phyloP scores from a whole-genome alignment of 2,888 invertebrate species.

The Mesoligia furuncula region DNA sequence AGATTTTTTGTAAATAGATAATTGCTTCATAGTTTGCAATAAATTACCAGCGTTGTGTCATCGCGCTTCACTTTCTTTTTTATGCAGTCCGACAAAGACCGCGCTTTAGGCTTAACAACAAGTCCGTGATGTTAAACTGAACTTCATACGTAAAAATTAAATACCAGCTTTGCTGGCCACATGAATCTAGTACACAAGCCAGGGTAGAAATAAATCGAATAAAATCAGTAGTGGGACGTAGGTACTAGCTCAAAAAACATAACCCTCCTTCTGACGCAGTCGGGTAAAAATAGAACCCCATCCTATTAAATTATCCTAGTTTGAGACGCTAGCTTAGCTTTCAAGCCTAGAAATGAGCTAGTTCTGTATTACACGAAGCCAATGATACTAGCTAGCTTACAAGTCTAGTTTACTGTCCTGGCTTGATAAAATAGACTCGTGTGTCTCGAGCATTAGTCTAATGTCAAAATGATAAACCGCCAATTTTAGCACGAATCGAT shows the following conservation, averaged over 20 bases:
- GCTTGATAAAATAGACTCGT: neutral
- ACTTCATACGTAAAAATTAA: neutral
- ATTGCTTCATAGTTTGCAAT: too few relatives aligned
- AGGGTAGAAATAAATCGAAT: too few relatives aligned
- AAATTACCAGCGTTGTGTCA: too few relatives aligned
- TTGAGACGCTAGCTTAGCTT: neutral
- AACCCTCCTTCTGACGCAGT: too few relatives aligned
- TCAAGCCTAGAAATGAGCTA: neutral
- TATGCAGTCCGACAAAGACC: too few relatives aligned
- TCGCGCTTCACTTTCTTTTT: too few relatives aligned
- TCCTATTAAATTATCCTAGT: neutral
- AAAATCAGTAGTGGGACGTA: too few relatives aligned
- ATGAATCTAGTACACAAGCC: neutral
- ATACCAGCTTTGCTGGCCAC: neutral
- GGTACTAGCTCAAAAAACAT: neutral
- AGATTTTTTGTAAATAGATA: too few relatives aligned
- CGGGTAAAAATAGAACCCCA: neutral
- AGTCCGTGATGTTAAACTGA: neutral
- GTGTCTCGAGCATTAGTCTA: neutral
- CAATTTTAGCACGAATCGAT: conserved; percentile 19
- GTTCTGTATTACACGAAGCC: neutral
- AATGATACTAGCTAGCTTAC: neutral
- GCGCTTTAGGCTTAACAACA: too few relatives aligned
- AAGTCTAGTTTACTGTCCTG: too few relatives aligned
- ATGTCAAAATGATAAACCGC: neutral